Evolutionary conservation across 2,888 invertebrate species (phyloP), one percentile per base, ranked within the genome.

Genomic region (Xiphydria camelus): DNA sequence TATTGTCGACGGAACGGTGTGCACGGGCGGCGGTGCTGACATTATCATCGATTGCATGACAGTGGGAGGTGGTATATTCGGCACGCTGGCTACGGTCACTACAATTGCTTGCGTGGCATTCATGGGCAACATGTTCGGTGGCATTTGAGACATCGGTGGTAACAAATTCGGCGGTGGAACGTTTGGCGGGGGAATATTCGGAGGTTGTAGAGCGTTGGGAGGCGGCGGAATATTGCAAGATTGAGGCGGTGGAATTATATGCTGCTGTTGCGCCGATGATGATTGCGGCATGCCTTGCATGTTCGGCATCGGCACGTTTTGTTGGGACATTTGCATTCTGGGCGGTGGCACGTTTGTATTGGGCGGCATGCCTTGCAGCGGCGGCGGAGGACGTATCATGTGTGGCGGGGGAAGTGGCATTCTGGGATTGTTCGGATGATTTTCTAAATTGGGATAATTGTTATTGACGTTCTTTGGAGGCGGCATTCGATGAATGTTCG

Each of bases 261-360:
- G 60, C 9, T 59, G 62, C 32, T 55, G 62, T 6, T 53, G 20
- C 18, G 14, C 45, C 33, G 39, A 40, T 6, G 54, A 75, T 4
- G 78, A 76, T 23, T 76, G 76, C 12, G 79, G 78, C 40, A 79
- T 77, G 45, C 72, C 74, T 47, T 78, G 64, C 4, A 79, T 68
- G 49, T 77, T 84, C 66, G 68, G 52, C 32, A 59, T 70, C 54
- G 45, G 67, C 55, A 58, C 69, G 59, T 47, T 74, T 61, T 21
- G 76, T 61, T 21, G 76, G 66, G 14, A 71, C 62, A 57, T 60
- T 10, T 66, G 45, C 45, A 66, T 51, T 29, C 57, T 62, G 21
- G 76, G 72, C 2, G 76, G 68, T 33, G 77, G 70, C 31, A 75
- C 56, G 31, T 68, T 70, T 5, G 74, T 71, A 46, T 75, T 75